phyloP scores from a whole-genome alignment of 2,113 vertebrate genomes.

The Nothocercus nigrocapillus region DNA sequence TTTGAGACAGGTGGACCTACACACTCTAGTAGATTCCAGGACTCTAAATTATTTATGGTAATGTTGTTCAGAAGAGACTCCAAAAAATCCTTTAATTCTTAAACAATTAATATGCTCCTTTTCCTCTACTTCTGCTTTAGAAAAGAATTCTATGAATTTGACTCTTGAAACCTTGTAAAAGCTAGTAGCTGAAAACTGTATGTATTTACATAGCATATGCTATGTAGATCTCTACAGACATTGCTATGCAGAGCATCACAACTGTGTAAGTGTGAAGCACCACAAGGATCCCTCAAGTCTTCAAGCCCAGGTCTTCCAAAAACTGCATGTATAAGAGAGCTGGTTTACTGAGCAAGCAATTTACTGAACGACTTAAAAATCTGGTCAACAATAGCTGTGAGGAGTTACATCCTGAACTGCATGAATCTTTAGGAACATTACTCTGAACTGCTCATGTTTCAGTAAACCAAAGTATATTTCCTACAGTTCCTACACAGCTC shows the following conservation, averaged over 20 bases:
- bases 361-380: background rate
- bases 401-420: background rate
- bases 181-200: background rate
- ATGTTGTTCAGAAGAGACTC: background rate
- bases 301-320: background rate
- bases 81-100: background rate
- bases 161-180: background rate
- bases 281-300: background rate
- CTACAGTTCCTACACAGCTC: background rate
- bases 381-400: background rate
- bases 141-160: background rate
- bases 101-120: background rate
- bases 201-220: rapidly evolving
- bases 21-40: background rate
- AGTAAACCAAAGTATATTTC: background rate
- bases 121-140: background rate
- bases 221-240: background rate
- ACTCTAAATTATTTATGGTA: background rate
- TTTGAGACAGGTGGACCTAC: background rate
- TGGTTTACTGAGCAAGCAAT: background rate
- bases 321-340: no score
- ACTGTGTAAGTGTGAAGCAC: rapidly evolving
- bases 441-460: background rate
- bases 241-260: rapidly evolving
- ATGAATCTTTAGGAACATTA: background rate